Evolutionary conservation across 2,797 vertebrate genomes (phyloP), one percentile per base, ranked within the genome.

Genomic region (Urocyon cinereoargenteus): DNA sequence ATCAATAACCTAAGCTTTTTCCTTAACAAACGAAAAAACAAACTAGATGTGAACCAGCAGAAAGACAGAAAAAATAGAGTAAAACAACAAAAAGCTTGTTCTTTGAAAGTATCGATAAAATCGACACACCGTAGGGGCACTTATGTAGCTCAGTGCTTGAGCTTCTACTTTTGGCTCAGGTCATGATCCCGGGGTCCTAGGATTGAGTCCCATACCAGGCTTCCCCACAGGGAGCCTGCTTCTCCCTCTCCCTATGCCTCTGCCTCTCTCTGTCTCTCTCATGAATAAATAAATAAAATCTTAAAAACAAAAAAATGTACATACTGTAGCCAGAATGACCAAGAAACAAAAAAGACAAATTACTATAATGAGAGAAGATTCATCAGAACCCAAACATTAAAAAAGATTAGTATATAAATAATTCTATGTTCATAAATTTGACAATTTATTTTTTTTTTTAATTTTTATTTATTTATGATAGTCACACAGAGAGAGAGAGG

Each of bases 71-170:
- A 75, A 85, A 81, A 16, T 12, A 86, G 53, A 82, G 36, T 70
- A 66, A 75, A 83, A 49, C 53, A 94, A 68, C 31, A 15, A 79
- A 79, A 90, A 90, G 26, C 31, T 90, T 24, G 9, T 77, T 55
- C 81, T 94, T 78, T 85, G 14, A 90, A 85, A 51, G 34, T 85
- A 90, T 34, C 82, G 72, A 40, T 21, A 86, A 79, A 79, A 91
- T 0, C 4, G 45, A 81, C 40, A 86, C 40, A 45, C 40, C 6
- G 40, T 45, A 45, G 40, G 40, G 40, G 40, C 40, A 45, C 40
- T 45, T 45, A 45, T 45, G 40, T 45, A 45, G 40, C 40, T 45
- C 40, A 45, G 40, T 45, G 40, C 6, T 45, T 45, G 40, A 45
- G 40, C 40, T 45, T 45, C 40, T 45, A 45, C 40, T 45, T 45